A percentile compares a stretch with the other conserved stretches of the same genome.
Conservation (phyloP, 30 jellyfish, hydroid and myxozoan genomes). For the Turritopsis rubra region DNA sequence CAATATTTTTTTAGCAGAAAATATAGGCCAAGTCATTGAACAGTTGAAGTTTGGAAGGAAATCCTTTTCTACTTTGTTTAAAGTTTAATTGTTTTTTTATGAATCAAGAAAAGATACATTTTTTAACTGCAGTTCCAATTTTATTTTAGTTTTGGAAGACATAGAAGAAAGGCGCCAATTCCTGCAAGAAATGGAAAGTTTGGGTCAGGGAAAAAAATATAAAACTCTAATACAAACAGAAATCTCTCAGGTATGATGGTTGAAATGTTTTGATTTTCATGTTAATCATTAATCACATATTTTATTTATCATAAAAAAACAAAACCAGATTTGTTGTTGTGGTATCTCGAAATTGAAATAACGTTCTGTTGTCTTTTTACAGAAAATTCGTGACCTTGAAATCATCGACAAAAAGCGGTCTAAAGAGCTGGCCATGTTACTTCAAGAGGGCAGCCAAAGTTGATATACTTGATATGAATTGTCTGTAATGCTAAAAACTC, state of each 20-base stretch:
- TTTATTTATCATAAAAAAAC: too few species aligned
- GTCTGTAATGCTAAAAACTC: too few species aligned
- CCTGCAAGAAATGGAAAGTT: constrained; percentile 74
- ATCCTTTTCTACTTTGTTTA: too few species aligned
- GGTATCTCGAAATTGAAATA: too few species aligned
- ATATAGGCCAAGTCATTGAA: too few species aligned
- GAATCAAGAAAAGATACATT: too few species aligned
- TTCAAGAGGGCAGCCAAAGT: neutral
- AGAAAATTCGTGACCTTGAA: constrained; percentile 5
- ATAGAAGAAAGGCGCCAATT: constrained; percentile 80
- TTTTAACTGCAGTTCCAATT: neutral
- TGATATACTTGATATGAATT: neutral
- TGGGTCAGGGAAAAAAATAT: constrained; percentile 80
- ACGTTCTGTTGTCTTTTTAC: neutral
- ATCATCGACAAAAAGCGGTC: constrained; percentile 10
- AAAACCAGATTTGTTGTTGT: too few species aligned
- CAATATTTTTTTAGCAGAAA: too few species aligned
- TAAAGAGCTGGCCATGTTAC: neutral
- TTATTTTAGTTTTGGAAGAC: constrained; percentile 52
- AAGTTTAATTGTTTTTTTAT: neutral
- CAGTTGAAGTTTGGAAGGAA: too few species aligned
- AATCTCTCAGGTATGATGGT: constrained; percentile 59
- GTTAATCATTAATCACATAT: too few species aligned
- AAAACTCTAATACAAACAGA: constrained; percentile 62
- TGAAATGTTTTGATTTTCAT: neutral